Evolutionary conservation across 2,888 invertebrate genomes (phyloP).

Genomic region (Deroplatys truncata): DNA sequence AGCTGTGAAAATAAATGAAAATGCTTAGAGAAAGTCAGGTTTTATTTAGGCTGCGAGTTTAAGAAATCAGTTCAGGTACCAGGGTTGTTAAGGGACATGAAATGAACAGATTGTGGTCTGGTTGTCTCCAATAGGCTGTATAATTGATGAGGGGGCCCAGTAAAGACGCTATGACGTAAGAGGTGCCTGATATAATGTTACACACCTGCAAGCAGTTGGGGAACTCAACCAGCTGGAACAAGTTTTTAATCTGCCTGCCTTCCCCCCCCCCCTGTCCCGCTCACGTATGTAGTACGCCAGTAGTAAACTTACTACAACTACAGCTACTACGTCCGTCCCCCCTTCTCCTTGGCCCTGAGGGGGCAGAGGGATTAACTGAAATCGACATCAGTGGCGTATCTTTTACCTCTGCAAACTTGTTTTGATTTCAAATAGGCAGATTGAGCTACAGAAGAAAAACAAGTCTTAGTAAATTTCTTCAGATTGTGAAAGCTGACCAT

Average conservation of each 20-base stretch:
- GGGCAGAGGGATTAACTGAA: neutral
- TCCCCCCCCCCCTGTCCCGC: neutral
- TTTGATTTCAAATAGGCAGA: no score
- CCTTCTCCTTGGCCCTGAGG: neutral
- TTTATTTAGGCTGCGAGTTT: no score
- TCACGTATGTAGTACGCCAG: neutral
- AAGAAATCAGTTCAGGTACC: neutral
- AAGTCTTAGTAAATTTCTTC: no score
- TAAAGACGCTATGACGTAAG: neutral
- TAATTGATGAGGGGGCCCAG: neutral
- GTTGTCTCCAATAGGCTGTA: neutral
- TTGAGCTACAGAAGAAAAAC: no score
- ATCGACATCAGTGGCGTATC: neutral
- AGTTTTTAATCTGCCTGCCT: neutral
- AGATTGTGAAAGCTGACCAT: no score
- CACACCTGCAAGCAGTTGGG: neutral
- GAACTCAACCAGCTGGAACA: neutral
- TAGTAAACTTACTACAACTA: neutral
- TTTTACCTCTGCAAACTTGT: neutral
- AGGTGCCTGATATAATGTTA: neutral
- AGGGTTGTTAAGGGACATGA: neutral
- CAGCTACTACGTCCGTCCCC: neutral
- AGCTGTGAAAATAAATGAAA: no score
- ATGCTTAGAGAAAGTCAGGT: no score
- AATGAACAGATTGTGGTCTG: neutral